A percentile compares a stretch with the other conserved stretches of the same genome.
Evolutionary conservation across 1,140 invertebrate genomes (phyloP).

Genomic region (Semibalanus balanoides): DNA sequence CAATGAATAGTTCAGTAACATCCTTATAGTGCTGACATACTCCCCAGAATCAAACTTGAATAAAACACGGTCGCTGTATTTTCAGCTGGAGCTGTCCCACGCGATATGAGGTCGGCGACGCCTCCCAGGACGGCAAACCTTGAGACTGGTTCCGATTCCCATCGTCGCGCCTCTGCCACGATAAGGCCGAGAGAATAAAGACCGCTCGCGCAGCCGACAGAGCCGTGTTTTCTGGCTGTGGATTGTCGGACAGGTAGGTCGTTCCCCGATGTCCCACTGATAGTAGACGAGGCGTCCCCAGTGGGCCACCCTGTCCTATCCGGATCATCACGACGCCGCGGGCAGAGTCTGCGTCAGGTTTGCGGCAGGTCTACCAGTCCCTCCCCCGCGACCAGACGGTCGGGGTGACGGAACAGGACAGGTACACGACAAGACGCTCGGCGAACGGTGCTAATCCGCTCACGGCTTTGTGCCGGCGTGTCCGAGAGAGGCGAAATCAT

Average conservation of each 20-base stretch:
- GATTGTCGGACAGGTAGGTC: background rate
- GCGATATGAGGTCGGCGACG: too few species aligned
- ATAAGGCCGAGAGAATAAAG: background rate
- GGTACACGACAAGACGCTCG: background rate
- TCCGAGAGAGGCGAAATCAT: background rate
- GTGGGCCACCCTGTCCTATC: background rate
- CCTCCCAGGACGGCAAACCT: too few species aligned
- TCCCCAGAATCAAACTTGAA: too few species aligned
- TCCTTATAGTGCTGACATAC: too few species aligned
- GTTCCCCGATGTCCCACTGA: background rate
- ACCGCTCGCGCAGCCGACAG: too few species aligned
- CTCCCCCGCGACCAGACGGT: too few species aligned
- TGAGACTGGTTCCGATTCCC: too few species aligned
- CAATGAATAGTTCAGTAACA: too few species aligned
- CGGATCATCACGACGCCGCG: background rate
- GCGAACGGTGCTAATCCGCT: background rate
- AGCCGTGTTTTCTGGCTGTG: background rate
- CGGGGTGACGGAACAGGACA: background rate
- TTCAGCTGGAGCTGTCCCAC: too few species aligned
- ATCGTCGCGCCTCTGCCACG: too few species aligned
- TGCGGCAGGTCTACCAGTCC: background rate
- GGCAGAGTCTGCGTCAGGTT: background rate
- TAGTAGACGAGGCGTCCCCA: background rate
- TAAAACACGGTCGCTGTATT: too few species aligned
- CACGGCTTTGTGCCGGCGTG: background rate